These are phyloP conservation scores for Actinia equina DNA, from an alignment of 64 coral and sea anemone genomes.

Conservation along the genomic window DNA sequence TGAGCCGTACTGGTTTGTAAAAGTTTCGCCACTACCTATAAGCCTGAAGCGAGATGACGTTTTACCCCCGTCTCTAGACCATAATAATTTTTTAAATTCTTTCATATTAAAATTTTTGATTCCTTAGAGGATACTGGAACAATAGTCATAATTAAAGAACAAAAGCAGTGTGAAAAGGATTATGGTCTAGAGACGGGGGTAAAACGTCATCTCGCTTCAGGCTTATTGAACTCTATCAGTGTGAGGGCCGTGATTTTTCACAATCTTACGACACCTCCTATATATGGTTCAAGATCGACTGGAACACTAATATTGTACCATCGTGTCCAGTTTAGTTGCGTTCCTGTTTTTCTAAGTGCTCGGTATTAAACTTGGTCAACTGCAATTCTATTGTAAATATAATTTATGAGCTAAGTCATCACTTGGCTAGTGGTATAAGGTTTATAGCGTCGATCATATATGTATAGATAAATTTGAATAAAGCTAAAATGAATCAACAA, in stretches of 20 bases:
- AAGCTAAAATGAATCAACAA: neutral
- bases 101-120: too few species aligned
- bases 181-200: too few species aligned
- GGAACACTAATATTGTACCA: neutral
- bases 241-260: neutral
- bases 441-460: neutral
- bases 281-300: neutral
- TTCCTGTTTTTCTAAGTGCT: neutral
- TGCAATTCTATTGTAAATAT: neutral
- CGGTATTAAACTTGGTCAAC: neutral
- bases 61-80: too few species aligned
- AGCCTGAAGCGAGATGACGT: too few species aligned
- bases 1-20: too few species aligned
- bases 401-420: neutral
- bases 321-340: neutral
- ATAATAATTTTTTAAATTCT: too few species aligned
- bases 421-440: slow-evolving; percentile 6
- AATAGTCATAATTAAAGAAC: too few species aligned
- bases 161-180: too few species aligned
- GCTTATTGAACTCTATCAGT: too few species aligned
- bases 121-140: too few species aligned
- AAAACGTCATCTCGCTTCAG: too few species aligned
- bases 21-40: too few species aligned
- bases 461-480: slow-evolving; percentile 2
- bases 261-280: neutral